A percentile compares a stretch with the other conserved stretches of the same genome.
phyloP scores from a whole-genome alignment of 2,888 invertebrate genomes.

The Panzeria rudis region DNA sequence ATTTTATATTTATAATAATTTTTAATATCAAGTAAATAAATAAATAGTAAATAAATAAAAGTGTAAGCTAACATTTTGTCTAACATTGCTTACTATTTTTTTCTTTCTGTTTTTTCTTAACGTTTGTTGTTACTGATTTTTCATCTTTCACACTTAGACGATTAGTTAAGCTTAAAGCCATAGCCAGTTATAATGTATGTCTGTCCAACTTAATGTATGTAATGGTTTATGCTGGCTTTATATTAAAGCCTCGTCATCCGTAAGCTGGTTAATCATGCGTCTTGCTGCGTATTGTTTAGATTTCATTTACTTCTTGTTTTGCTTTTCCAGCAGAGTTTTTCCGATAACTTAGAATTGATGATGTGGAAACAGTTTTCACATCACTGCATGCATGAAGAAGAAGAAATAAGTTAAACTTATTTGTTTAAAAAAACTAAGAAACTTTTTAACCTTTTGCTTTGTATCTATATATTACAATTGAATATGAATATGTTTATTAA shows the following conservation, averaged over 20 bases:
- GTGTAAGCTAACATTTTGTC: not conserved
- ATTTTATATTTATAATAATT: too few species aligned
- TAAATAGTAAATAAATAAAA: too few species aligned
- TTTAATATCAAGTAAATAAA: too few species aligned
- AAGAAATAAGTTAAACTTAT: not conserved
- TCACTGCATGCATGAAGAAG: not conserved
- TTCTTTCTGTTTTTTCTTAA: not conserved
- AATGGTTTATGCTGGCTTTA: slow-evolving; percentile 57
- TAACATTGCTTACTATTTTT: not conserved
- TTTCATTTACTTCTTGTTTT: slow-evolving; percentile 36
- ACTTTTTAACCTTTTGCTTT: not conserved
- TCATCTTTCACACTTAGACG: slow-evolving; percentile 71
- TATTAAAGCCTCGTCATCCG: slow-evolving; percentile 59
- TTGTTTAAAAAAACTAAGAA: not conserved
- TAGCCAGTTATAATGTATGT: slow-evolving; percentile 1
- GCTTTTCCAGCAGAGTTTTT: slow-evolving; percentile 8
- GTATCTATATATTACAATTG: not conserved
- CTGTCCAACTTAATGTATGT: slow-evolving; percentile 7
- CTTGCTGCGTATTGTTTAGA: slow-evolving; percentile 64
- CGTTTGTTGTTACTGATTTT: slow-evolving; percentile 68
- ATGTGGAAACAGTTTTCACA: slow-evolving; percentile 53
- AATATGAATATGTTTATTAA: slow-evolving; percentile 47
- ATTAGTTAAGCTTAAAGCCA: slow-evolving; percentile 67
- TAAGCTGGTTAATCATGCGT: slow-evolving; percentile 71
- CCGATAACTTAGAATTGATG: slow-evolving; percentile 59